phyloP scores from a whole-genome alignment of 2,888 invertebrate genomes.

The Seira sanloemensis region DNA sequence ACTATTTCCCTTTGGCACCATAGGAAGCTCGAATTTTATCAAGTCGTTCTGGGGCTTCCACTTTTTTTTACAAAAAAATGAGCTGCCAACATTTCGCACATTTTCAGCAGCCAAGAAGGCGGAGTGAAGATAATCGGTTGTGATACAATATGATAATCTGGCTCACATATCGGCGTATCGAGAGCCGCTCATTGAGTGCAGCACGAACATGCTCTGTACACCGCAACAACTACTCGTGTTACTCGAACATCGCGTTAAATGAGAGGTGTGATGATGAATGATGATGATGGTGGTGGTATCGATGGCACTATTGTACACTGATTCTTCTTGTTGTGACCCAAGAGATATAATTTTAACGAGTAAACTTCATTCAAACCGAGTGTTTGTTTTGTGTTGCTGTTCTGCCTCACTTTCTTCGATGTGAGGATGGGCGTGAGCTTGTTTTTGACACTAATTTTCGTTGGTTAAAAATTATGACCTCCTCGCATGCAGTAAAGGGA shows the following conservation, averaged over 20 bases:
- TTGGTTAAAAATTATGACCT: conserved; percentile 41
- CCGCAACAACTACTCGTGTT: conserved; percentile 40
- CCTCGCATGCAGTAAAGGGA: neutral
- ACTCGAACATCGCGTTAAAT: conserved; percentile 46
- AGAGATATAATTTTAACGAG: neutral
- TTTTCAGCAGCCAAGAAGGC: neutral
- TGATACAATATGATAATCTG: neutral
- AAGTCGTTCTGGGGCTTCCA: too few species aligned
- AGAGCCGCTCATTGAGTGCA: neutral
- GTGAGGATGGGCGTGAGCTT: conserved; percentile 37
- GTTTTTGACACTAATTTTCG: conserved; percentile 51
- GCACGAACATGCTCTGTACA: neutral
- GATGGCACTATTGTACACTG: neutral
- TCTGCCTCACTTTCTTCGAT: neutral
- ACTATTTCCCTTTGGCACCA: neutral
- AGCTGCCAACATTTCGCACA: neutral
- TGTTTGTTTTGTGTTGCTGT: neutral
- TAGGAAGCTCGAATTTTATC: too few species aligned
- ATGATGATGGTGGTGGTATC: neutral
- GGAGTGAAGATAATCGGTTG: neutral
- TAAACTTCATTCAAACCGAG: neutral
- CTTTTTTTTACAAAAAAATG: too few species aligned
- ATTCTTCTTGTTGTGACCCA: conserved; percentile 25
- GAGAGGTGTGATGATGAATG: conserved; percentile 11
- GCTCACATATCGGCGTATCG: neutral